Percentiles rank a stretch among this genome's conserved stretches.
These are phyloP conservation scores for Cephalotes varians DNA, from an alignment of 2,888 invertebrate genomes.

Conservation along the genomic window DNA sequence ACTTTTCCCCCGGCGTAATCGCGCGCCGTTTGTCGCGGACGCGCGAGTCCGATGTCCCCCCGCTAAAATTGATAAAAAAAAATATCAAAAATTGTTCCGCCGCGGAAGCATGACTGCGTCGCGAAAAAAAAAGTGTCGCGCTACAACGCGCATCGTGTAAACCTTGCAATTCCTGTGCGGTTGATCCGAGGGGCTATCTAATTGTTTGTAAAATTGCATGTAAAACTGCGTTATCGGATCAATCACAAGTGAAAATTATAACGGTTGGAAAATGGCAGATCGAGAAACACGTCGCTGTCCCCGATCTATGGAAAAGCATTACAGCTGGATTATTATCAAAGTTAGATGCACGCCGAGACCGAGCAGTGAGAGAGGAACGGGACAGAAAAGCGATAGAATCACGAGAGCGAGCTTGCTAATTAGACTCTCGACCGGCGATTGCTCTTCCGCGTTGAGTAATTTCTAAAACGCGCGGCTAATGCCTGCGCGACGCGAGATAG, in stretches of 20 bases:
- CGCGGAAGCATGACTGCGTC: background rate
- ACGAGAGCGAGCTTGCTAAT: slow-evolving; percentile 16
- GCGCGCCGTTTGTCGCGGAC: slow-evolving; percentile 27
- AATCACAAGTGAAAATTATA: slow-evolving; percentile 20
- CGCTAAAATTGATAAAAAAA: slow-evolving; percentile 17
- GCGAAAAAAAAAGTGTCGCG: background rate
- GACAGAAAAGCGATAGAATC: background rate
- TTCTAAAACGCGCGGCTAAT: background rate
- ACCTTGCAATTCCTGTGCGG: background rate
- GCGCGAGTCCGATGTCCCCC: background rate
- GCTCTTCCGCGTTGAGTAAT: slow-evolving; percentile 28
- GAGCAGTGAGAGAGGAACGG: background rate
- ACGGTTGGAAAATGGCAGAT: slow-evolving; percentile 12
- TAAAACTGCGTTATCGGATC: slow-evolving; percentile 14
- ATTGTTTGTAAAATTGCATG: background rate
- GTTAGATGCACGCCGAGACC: background rate
- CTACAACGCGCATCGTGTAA: background rate
- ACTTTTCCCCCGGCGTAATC: slow-evolving; percentile 16
- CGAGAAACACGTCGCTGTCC: slow-evolving; percentile 23
- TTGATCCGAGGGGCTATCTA: background rate
- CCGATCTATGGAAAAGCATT: slow-evolving; percentile 8
- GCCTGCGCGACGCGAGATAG: background rate
- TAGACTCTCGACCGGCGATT: slow-evolving; percentile 20
- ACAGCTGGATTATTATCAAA: slow-evolving; percentile 33
- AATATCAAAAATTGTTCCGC: slow-evolving; percentile 22